Percentiles rank a stretch among this genome's conserved stretches.
These are phyloP conservation scores for Eptesicus fuscus DNA, from an alignment of 2,113 vertebrate species.

Conservation along the genomic window DNA sequence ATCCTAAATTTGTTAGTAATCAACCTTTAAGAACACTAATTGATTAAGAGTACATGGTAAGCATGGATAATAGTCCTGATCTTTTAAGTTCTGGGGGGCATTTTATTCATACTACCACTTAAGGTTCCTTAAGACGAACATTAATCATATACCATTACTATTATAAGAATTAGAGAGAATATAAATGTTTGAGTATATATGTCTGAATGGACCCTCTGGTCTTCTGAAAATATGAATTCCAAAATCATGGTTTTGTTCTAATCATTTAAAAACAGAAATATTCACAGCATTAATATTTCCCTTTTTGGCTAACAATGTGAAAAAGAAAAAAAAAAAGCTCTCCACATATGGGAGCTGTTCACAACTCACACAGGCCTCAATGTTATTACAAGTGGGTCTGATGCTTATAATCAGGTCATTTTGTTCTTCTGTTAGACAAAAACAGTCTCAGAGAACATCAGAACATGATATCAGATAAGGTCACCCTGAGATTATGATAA, in stretches of 20 bases:
- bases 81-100: not conserved
- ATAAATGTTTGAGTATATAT: not conserved
- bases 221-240: not conserved
- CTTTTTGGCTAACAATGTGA: not conserved
- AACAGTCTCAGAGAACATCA: not conserved
- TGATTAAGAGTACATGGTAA: not conserved
- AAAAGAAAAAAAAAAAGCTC: not conserved
- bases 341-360: not conserved
- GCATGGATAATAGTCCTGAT: not conserved
- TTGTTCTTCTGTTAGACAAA: not conserved
- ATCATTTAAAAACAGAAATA: not conserved
- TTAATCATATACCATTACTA: not conserved
- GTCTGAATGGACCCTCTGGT: not conserved
- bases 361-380: not conserved
- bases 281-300: not conserved
- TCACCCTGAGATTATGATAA: not conserved
- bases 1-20: not conserved
- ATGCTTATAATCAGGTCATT: not conserved
- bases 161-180: not conserved
- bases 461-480: not conserved
- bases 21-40: not conserved
- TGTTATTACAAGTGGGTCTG: not conserved
- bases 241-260: not conserved
- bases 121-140: not conserved
- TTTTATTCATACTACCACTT: not conserved